Conservation (phyloP, 1,140 invertebrate species). For the Sweltsa coloradensis region DNA sequence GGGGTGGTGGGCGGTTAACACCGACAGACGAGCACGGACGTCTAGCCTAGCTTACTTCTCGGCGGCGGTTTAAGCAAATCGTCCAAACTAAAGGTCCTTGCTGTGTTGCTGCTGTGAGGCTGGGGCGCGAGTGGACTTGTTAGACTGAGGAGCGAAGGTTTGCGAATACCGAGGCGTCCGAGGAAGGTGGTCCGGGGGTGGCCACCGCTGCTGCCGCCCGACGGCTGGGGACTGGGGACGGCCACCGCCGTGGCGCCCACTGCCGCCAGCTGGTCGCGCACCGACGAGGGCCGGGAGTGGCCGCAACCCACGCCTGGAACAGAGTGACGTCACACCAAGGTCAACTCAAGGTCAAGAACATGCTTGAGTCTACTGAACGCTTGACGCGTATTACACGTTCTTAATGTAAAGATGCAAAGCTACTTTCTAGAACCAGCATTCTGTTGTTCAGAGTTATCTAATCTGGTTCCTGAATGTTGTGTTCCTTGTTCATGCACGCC, state of each 20-base stretch:
- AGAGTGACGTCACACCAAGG: no score
- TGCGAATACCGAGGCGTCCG: conserved; percentile 63
- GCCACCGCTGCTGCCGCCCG: conserved; percentile 28
- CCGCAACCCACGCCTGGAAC: conserved; percentile 4
- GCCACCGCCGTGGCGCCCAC: conserved; percentile 12
- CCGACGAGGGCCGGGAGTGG: conserved; percentile 21
- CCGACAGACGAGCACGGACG: no score
- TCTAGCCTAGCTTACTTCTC: conserved; percentile 17
- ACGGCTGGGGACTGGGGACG: conserved; percentile 23
- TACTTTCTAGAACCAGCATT: no score
- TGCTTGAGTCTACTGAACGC: no score
- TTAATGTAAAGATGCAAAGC: no score
- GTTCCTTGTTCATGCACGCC: no score
- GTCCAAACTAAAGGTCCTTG: conserved; percentile 67
- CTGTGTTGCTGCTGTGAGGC: conserved; percentile 24
- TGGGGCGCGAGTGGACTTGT: conserved; percentile 40
- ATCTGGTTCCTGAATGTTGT: no score
- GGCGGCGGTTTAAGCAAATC: conserved; percentile 62
- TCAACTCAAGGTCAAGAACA: no score
- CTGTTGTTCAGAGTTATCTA: no score
- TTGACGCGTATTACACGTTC: no score
- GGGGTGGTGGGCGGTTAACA: no score
- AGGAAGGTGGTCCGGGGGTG: conserved; percentile 50
- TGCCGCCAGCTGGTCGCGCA: conserved; percentile 27
- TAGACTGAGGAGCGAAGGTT: conserved; percentile 62